Evolutionary conservation across 2,113 vertebrate species (phyloP), one percentile per base, ranked within the genome.

Genomic region (Varanus salvator): DNA sequence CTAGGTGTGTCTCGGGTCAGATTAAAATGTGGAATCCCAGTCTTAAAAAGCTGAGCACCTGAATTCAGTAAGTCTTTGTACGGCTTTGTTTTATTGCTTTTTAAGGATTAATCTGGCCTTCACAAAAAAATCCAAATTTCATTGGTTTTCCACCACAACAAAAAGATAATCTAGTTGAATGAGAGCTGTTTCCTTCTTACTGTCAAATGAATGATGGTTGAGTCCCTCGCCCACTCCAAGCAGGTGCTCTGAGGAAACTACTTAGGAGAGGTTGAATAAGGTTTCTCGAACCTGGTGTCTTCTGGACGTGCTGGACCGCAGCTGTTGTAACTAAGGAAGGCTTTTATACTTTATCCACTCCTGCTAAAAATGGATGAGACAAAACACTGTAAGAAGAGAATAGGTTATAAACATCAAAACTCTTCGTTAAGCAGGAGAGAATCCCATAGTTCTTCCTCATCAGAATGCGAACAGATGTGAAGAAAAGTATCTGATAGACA

Each of bases 141-240:
- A 57, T 93, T 95, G 93, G 95, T 96, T 94, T 94, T 92, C 92
- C 94, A 83, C 81, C 6, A 76, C 92, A 88, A 88, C 95, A 94
- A 95, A 94, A 80, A 94, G 94, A 92, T 90, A 90, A 93, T 90
- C 91, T 90, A 94, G 92, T 92, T 93, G 93, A 93, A 92, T 72
- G 94, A 89, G 90, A 72, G 76, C 90, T 93, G 88, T 93, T 93
- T 90, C 64, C 6, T 90, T 94, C 68, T 94, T 91, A 92, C 88
- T 90, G 91, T 89, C 94, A 94, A 95, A 90, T 90, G 93, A 95
- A 80, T 0, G 90, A 94, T 92, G 93, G 89, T 86, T 94, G 38
- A 44, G 89, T 87, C 90, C 89, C 93, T 93, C 87, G 90, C 90
- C 72, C 86, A 44, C 38, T 44, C 90, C 71, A 90, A 93, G 2